Evolutionary conservation across 2,797 vertebrate genomes (phyloP), one percentile per base, ranked within the genome.

Genomic region (Amblyopsis hoosieri): DNA sequence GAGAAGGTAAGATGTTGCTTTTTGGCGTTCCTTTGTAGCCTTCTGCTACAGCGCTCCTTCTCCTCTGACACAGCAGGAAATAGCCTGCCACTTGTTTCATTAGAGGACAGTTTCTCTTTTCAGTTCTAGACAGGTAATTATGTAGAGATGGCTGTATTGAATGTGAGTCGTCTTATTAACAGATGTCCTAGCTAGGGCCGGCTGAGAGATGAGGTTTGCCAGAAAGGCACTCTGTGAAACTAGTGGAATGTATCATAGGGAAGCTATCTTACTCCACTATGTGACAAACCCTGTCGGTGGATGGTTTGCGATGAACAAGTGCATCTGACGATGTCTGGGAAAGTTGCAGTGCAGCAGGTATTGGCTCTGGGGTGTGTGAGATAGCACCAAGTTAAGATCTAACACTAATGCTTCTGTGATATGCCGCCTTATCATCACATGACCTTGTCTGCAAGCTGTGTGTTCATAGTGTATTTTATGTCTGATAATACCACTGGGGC

Each of bases 1-100:
- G 90, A 92, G 78, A 91, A 91, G 90, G 91, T 92, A 89, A 84
- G 80, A 0, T 42, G 51, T 62, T 71, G 62, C 33, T 63, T 71
- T 82, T 50, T 57, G 51, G 12, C 12, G 10, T 45, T 42, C 5
- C 15, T 52, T 19, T 47, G 1, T 8, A 9, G 31, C 12, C 4
- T 6, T 47, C 29, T 19, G 1, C 49, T 31, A 19, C 54, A 9
- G 29, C 6, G 1, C 54, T 54, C 52, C 29, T 50, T 31, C 45
- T 52, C 47, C 56, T 70, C 49, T 62, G 48, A 66, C 31, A 60
- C 59, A 69, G 60, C 53, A 57, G 4, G 17, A 63, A 42, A 60
- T 13, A 17, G 29, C 53, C 31, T 37, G 47, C 8, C 12, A 60
- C 7, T 37, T 15, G 9, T 50, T 62, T 45, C 9, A 50, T n/a